phyloP scores from a whole-genome alignment of 2,888 invertebrate species.

The Eucera pruinosa region DNA sequence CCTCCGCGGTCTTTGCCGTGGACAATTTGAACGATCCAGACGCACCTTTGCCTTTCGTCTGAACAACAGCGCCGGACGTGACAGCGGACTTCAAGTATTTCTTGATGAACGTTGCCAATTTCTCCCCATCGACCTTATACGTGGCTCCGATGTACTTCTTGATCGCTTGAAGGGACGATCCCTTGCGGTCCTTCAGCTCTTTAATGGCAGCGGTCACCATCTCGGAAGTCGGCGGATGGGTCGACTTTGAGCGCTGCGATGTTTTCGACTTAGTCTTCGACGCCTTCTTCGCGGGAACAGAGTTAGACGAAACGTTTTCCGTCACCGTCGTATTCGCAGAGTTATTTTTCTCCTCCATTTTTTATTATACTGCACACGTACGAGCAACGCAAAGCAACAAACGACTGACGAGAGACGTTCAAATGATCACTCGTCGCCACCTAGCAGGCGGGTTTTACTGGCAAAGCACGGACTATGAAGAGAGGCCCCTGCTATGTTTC shows the following conservation, averaged over 20 bases:
- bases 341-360: conserved; percentile 61
- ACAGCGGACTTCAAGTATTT: conserved; percentile 87
- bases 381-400: too few relatives aligned
- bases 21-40: conserved; percentile 85
- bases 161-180: conserved; percentile 87
- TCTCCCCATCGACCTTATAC: conserved; percentile 87
- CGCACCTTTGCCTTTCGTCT: conserved; percentile 86
- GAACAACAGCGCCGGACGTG: conserved; percentile 85
- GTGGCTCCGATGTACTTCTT: conserved; percentile 87
- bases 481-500: conserved; percentile 69
- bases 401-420: too few relatives aligned
- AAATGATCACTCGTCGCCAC: too few relatives aligned
- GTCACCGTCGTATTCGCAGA: conserved; percentile 32
- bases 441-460: too few relatives aligned
- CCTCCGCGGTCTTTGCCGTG: conserved; percentile 55
- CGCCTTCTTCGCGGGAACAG: too few relatives aligned
- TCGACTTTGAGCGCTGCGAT: conserved; percentile 79
- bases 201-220: conserved; percentile 87
- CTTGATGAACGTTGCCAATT: conserved; percentile 86
- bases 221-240: conserved; percentile 85
- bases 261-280: conserved; percentile 48
- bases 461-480: conserved; percentile 75
- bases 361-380: too few relatives aligned
- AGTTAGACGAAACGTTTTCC: too few relatives aligned
- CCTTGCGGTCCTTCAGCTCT: conserved; percentile 86